Evolutionary conservation across 2,888 invertebrate genomes (phyloP).

Genomic region (Barypeithes pellucidus): DNA sequence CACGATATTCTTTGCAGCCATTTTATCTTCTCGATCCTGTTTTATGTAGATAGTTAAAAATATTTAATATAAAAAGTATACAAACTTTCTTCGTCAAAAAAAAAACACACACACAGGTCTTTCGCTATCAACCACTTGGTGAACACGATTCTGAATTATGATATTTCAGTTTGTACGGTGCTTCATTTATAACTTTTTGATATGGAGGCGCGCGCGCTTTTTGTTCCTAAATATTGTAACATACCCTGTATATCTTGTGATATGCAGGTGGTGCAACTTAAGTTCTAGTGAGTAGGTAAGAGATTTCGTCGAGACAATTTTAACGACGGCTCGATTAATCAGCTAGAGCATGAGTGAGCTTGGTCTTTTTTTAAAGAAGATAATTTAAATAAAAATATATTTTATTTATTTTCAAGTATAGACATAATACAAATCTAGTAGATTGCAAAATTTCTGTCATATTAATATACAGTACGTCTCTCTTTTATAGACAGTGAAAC

Average conservation of each 20-base stretch:
- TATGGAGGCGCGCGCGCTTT: not conserved
- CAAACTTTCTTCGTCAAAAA: not conserved
- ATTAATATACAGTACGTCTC: too few species aligned
- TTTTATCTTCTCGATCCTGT: not conserved
- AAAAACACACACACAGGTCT: not conserved
- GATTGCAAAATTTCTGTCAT: too few species aligned
- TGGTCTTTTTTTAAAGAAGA: too few species aligned
- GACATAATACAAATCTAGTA: too few species aligned
- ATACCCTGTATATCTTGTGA: slow-evolving; percentile 4
- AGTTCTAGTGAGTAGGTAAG: not conserved
- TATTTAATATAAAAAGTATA: too few species aligned
- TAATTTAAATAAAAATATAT: too few species aligned
- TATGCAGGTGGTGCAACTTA: not conserved
- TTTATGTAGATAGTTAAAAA: too few species aligned
- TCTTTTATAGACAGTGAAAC: too few species aligned
- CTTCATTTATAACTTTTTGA: slow-evolving; percentile 5
- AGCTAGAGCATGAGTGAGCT: too few species aligned
- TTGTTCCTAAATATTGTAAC: not conserved
- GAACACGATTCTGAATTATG: slow-evolving; percentile 3
- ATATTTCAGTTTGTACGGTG: not conserved
- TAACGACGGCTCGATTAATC: too few species aligned
- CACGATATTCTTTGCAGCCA: slow-evolving; percentile 1
- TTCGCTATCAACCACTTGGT: not conserved
- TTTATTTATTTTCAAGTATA: too few species aligned
- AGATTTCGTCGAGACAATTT: too few species aligned